Percentiles rank a stretch among this genome's conserved stretches.
Evolutionary conservation across 2,888 invertebrate genomes (phyloP).

Genomic region (Lycocerus yunnanus): DNA sequence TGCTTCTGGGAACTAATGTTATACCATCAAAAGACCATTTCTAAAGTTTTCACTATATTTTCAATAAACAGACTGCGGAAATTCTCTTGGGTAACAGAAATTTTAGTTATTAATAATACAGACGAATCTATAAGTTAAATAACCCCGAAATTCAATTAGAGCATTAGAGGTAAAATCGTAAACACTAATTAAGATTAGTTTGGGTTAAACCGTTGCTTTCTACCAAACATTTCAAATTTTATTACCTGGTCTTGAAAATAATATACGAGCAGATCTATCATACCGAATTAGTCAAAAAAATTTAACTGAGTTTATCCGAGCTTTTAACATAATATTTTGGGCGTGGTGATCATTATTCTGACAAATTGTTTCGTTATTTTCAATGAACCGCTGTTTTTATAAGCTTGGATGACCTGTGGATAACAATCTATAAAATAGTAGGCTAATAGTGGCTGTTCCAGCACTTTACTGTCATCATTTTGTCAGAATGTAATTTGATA

Average conservation of each 20-base stretch:
- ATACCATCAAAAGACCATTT: not conserved
- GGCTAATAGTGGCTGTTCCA: too few relatives aligned
- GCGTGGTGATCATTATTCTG: not conserved
- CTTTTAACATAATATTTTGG: not conserved
- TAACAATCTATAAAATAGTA: too few relatives aligned
- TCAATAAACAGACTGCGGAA: not conserved
- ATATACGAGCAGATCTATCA: not conserved
- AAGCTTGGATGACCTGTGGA: not conserved
- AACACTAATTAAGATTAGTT: not conserved
- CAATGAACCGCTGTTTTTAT: not conserved
- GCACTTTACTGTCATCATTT: too few relatives aligned
- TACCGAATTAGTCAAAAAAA: not conserved
- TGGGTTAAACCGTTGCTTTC: not conserved
- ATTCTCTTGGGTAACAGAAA: not conserved
- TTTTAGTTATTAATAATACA: not conserved
- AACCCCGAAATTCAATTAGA: not conserved
- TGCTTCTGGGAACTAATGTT: not conserved
- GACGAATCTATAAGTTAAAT: not conserved
- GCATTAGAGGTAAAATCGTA: not conserved
- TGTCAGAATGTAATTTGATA: too few relatives aligned
- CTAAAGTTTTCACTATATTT: not conserved
- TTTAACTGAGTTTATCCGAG: not conserved
- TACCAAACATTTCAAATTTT: not conserved
- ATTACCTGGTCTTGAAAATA: not conserved
- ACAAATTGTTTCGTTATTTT: not conserved